Conservation (phyloP, 2,797 vertebrate genomes). For the Phoeniculus purpureus region DNA sequence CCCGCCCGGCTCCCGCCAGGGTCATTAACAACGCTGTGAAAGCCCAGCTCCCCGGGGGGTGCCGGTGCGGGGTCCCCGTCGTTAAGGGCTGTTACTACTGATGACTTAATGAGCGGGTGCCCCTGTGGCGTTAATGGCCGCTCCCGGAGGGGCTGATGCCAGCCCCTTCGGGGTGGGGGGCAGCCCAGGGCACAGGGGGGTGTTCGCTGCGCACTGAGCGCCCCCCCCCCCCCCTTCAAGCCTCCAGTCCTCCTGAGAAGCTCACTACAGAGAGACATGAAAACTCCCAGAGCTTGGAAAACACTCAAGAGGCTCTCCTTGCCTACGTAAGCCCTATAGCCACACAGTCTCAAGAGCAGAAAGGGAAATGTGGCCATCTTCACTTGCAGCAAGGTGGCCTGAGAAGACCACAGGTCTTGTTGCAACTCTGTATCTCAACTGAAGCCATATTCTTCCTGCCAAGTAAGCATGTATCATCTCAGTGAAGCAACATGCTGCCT, state of each 20-base stretch:
- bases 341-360: not conserved
- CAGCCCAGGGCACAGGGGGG: too few species aligned
- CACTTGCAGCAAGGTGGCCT: not conserved
- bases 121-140: conserved; percentile 24
- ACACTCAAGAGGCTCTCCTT: not conserved
- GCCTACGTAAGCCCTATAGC: not conserved
- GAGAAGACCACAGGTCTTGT: not conserved
- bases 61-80: conserved; percentile 3
- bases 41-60: not conserved
- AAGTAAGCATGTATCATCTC: not conserved
- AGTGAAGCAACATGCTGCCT: not conserved
- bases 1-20: not conserved
- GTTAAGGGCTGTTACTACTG: conserved; percentile 50
- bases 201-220: too few species aligned
- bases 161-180: too few species aligned
- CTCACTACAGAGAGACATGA: fast-evolving
- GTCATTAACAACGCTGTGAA: not conserved
- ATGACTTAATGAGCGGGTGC: conserved; percentile 57
- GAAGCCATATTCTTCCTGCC: not conserved
- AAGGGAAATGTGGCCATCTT: not conserved
- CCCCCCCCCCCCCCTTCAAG: not conserved
- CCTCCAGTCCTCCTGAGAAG: not conserved
- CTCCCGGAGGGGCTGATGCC: too few species aligned
- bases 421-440: not conserved
- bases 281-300: not conserved